Base-by-base conservation (phyloP, 2,113 vertebrate species). In the Oncorhynchus gorbuscha region DNA sequence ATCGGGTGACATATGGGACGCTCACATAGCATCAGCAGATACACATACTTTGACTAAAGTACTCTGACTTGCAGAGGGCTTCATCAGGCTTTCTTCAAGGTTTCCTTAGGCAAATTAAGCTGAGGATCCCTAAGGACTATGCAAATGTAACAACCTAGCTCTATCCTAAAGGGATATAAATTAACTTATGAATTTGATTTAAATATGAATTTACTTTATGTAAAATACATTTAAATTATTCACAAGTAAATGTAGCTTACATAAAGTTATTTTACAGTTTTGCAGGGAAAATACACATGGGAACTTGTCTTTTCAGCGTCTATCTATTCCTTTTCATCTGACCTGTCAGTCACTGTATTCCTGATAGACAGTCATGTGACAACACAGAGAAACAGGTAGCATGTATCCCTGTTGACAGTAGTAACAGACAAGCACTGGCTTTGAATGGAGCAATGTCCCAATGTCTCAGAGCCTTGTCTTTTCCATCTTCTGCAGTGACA, bases 331-430 rank as follows among this genome's bases (percentile, higher is more conserved):
- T 69, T 76, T 85, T 55, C n/a, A 67, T 74, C 73, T 73, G 64
- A 16, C 39, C 30, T 35, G 69, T 51, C 59, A 67, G 51, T 18
- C 64, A 45, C 66, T 75, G 62, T 2, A 71, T 69, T 78, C 72
- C 82, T 69, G 72, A 76, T 67, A 76, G 76, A 83, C 71, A 81
- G 86, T 85, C 84, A 77, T 67, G 69, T 69, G 74, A 78, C 45
- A 73, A 51, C 72, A 80, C 3, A 48, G 61, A 83, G 83, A 72
- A 75, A 73, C 76, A 79, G 79, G 73, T 79, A 72, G 79, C 79
- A 75, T 64, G 82, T 73, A 80, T 82, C 78, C 74, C 35, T 30
- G 81, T 62, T 76, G 83, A 75, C 72, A 61, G 64, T 61, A 35
- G 67, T 71, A 76, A 69, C 74, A 74, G 80, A 86, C 30, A 76